phyloP scores from a whole-genome alignment of 64 coral and sea anemone genomes.

The Anthopleura sola region DNA sequence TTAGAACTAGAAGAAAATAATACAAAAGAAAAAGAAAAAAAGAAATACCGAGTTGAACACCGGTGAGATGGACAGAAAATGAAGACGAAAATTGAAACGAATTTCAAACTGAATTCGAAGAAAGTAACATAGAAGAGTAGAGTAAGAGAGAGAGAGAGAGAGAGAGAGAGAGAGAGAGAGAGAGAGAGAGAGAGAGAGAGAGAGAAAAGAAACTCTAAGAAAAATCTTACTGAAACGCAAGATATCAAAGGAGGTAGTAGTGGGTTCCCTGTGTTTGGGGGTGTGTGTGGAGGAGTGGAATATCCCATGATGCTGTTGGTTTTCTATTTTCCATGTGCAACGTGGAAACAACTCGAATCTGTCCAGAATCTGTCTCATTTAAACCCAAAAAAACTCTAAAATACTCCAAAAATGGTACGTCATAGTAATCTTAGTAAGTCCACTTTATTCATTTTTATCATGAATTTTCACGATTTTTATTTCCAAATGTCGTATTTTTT shows the following conservation, averaged over 20 bases:
- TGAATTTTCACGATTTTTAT: neutral
- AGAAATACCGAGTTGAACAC: too few relatives aligned
- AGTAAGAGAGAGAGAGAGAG: too few relatives aligned
- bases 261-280: constrained; percentile 1
- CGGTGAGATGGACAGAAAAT: too few relatives aligned
- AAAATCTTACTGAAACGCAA: too few relatives aligned
- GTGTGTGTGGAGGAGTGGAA: neutral
- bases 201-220: too few relatives aligned
- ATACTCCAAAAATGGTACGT: constrained; percentile 12
- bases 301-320: neutral
- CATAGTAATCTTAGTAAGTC: neutral
- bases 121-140: too few relatives aligned
- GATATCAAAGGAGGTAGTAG: neutral
- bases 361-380: neutral
- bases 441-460: neutral
- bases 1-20: neutral
- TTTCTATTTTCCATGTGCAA: neutral
- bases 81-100: too few relatives aligned
- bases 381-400: neutral
- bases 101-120: too few relatives aligned
- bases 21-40: neutral
- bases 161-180: too few relatives aligned
- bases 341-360: neutral
- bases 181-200: too few relatives aligned
- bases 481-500: neutral